Percentiles rank a stretch among this genome's conserved stretches.
phyloP scores from a whole-genome alignment of 2,113 vertebrate genomes.

The Forbesichthys papilliferus region DNA sequence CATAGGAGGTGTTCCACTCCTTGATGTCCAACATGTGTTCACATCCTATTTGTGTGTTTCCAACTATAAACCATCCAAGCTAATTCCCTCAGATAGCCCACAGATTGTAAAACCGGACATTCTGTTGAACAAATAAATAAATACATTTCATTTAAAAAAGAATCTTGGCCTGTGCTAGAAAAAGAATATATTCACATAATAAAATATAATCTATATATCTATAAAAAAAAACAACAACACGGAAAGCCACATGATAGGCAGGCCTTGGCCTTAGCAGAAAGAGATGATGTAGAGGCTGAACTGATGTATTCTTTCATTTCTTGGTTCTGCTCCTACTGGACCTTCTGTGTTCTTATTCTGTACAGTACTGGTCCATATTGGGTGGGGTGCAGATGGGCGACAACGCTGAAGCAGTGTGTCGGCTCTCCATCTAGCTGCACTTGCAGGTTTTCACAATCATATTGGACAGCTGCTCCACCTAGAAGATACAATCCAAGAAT shows the following conservation, averaged over 20 bases:
- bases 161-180: slow-evolving; percentile 16
- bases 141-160: slow-evolving; percentile 59
- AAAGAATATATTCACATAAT: slow-evolving; percentile 44
- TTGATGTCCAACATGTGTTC: slow-evolving; percentile 8
- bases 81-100: not conserved
- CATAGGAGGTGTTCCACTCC: slow-evolving; percentile 28
- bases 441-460: slow-evolving; percentile 90
- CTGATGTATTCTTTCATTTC: slow-evolving; percentile 26
- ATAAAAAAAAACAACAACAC: slow-evolving; percentile 11
- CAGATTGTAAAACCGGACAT: slow-evolving; percentile 15
- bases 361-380: not conserved
- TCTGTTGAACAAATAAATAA: slow-evolving; percentile 72
- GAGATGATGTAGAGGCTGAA: slow-evolving; percentile 2
- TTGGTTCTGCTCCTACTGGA: slow-evolving; percentile 12
- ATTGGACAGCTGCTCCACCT: slow-evolving; percentile 89
- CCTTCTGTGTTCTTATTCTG: slow-evolving; percentile 10
- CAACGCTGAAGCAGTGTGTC: too few relatives aligned
- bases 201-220: slow-evolving; percentile 40
- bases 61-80: slow-evolving; percentile 6
- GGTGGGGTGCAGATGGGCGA: too few relatives aligned
- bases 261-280: slow-evolving; percentile 18
- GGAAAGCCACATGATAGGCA: slow-evolving; percentile 7
- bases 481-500: slow-evolving; percentile 23
- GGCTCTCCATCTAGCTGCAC: slow-evolving; percentile 80
- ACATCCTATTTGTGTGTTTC: not conserved